Percentiles rank a stretch among this genome's conserved stretches.
These are phyloP conservation scores for Larimichthys polyactis DNA, from an alignment of 2,113 vertebrate genomes.

Conservation along the genomic window DNA sequence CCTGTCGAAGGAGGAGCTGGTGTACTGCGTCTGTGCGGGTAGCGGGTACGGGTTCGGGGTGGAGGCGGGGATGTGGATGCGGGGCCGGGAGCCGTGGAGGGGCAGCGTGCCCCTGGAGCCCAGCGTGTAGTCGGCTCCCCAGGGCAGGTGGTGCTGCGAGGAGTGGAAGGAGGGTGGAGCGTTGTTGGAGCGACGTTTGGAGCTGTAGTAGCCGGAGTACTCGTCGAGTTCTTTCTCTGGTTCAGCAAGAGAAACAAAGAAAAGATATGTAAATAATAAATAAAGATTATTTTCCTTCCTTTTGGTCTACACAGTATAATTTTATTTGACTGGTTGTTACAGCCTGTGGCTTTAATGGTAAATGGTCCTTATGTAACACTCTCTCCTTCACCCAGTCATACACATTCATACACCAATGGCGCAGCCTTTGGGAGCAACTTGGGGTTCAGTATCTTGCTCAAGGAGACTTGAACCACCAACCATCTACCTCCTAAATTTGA, in stretches of 20 bases:
- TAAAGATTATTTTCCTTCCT: not conserved
- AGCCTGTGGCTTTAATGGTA: too few species aligned
- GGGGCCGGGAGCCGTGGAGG: constrained; percentile 84
- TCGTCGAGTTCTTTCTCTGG: constrained; percentile 92
- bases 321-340: too few species aligned
- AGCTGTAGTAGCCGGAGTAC: constrained; percentile 87
- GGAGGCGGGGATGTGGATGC: constrained; percentile 80
- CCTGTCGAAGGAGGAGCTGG: constrained; percentile 72
- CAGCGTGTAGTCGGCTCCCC: constrained; percentile 80
- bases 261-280: not conserved
- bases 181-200: constrained; percentile 86
- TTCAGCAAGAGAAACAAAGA: constrained; percentile 6
- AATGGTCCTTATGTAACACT: too few species aligned
- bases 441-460: too few species aligned
- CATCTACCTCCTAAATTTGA: too few species aligned
- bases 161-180: constrained; percentile 84
- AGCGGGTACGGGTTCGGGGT: constrained; percentile 87
- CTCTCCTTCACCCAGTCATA: too few species aligned
- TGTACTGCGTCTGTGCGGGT: constrained; percentile 73
- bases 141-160: constrained; percentile 85
- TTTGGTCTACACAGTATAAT: too few species aligned
- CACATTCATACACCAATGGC: too few species aligned
- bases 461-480: too few species aligned
- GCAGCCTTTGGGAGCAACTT: too few species aligned
- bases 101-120: constrained; percentile 88